Conservation (phyloP, 2,888 invertebrate genomes). For the Hirudinaria manillensis region DNA sequence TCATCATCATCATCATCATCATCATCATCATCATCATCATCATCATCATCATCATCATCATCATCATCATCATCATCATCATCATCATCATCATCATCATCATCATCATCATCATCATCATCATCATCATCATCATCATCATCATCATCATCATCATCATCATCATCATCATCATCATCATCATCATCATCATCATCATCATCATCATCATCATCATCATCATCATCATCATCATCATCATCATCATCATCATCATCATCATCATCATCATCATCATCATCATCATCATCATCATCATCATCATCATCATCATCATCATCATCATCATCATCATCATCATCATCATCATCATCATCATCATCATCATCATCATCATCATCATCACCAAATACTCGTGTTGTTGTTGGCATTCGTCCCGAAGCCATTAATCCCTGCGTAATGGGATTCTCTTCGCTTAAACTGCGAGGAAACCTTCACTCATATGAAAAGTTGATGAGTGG, state of each 20-base stretch:
- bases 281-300: neutral
- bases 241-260: conserved; percentile 27
- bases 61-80: conserved; percentile 24
- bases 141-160: conserved; percentile 5
- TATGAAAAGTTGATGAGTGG: too few species aligned
- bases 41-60: conserved; percentile 10
- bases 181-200: conserved; percentile 31
- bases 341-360: conserved; percentile 25
- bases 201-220: conserved; percentile 27
- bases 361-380: conserved; percentile 25
- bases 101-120: conserved; percentile 13
- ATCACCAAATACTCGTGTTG: conserved; percentile 1
- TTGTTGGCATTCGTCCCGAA: neutral
- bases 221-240: conserved; percentile 29
- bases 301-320: neutral
- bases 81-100: conserved; percentile 26
- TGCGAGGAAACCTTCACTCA: too few species aligned
- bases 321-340: conserved; percentile 10
- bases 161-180: conserved; percentile 21
- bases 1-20: conserved; percentile 17
- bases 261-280: conserved; percentile 23
- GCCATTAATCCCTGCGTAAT: neutral
- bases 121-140: conserved; percentile 12
- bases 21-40: neutral
- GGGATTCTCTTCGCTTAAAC: neutral